phyloP scores from a whole-genome alignment of 2,888 invertebrate species.

The Sesia bembeciformis region DNA sequence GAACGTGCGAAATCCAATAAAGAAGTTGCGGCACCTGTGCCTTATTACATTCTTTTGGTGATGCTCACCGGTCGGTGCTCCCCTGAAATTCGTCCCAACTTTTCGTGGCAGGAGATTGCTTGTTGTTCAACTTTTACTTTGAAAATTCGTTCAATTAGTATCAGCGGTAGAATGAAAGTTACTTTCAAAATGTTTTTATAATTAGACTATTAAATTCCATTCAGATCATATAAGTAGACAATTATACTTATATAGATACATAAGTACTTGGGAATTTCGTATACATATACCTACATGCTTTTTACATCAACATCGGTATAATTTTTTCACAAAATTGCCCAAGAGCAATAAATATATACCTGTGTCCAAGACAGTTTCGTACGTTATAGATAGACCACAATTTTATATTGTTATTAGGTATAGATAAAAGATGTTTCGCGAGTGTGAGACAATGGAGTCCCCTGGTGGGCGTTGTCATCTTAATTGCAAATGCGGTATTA shows the following conservation, averaged over 20 bases:
- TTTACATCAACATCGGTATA: too few species aligned
- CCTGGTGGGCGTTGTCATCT: conserved; percentile 58
- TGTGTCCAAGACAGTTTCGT: too few species aligned
- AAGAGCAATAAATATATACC: too few species aligned
- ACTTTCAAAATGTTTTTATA: conserved; percentile 39
- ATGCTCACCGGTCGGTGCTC: conserved; percentile 46
- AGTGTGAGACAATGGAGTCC: conserved; percentile 57
- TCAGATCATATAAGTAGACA: not conserved
- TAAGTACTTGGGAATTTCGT: too few species aligned
- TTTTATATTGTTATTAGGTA: not conserved
- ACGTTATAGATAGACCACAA: too few species aligned
- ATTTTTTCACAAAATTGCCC: too few species aligned
- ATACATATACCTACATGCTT: too few species aligned
- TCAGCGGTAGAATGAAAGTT: conserved; percentile 40
- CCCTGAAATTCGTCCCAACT: conserved; percentile 56
- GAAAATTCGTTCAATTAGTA: conserved; percentile 65
- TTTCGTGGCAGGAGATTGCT: conserved; percentile 57
- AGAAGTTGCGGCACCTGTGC: conserved; percentile 68
- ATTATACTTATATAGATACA: too few species aligned
- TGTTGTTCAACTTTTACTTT: conserved; percentile 65
- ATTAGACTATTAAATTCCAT: conserved; percentile 15
- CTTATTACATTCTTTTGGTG: conserved; percentile 71
- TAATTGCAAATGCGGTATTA: conserved; percentile 67
- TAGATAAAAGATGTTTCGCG: conserved; percentile 5
- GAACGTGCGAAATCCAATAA: conserved; percentile 73